Percentiles rank a stretch among this genome's conserved stretches.
phyloP scores from a whole-genome alignment of 1,140 invertebrate genomes.

The Sinonovacula constricta region DNA sequence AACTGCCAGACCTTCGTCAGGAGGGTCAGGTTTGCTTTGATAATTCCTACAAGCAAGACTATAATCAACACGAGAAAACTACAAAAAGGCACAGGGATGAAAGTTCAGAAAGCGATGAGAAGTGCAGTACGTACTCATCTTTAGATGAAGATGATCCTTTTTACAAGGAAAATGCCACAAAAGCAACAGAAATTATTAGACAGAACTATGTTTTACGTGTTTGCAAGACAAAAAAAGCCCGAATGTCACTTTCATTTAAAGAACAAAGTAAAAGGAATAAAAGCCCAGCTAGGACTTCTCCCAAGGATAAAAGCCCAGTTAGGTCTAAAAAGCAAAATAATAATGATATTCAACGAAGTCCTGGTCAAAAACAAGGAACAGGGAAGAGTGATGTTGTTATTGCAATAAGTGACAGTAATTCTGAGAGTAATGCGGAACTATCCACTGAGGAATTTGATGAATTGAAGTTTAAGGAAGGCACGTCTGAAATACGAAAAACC shows the following conservation, averaged over 20 bases:
- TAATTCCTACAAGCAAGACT: no score
- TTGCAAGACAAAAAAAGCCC: conserved; percentile 26
- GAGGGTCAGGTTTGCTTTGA: no score
- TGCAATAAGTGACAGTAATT: conserved; percentile 35
- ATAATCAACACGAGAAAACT: no score
- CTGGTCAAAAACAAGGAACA: no score
- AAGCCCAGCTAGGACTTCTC: conserved; percentile 14
- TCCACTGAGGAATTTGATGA: conserved; percentile 5
- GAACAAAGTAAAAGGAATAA: not conserved
- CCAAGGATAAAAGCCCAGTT: conserved; percentile 10
- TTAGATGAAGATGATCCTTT: conserved; percentile 32
- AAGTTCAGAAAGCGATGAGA: not conserved
- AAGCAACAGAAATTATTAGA: conserved; percentile 33
- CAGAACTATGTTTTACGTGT: conserved; percentile 37
- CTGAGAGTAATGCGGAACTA: not conserved
- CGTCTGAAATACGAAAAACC: no score
- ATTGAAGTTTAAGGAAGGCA: not conserved
- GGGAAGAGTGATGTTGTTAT: conserved; percentile 34
- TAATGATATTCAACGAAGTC: no score
- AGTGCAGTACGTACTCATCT: not conserved
- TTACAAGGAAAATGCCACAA: conserved; percentile 33
- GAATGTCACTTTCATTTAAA: not conserved
- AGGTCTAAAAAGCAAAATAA: no score
- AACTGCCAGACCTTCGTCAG: not conserved
- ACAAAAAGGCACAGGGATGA: no score